Base-by-base conservation (phyloP, 1,140 invertebrate genomes). In the Pachypsylla venusta region DNA sequence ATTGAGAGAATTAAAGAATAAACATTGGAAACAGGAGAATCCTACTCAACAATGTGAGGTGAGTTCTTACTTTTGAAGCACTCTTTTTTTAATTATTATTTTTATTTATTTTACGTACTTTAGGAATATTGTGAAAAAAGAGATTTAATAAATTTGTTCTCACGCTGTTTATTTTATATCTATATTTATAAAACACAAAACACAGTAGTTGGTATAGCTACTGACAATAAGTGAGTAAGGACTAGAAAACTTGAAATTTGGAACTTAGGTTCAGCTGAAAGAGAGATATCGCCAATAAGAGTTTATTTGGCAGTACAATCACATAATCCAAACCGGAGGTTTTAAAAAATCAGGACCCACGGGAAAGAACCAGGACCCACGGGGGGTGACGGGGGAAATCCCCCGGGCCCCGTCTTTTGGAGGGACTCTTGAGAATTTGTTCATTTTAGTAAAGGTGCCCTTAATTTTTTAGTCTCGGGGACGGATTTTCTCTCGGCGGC, bases 1-100 rank as follows among this genome's bases (percentile, higher is more conserved):
- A 59, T 69, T 95, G 3, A 75, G 80, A 48, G 75, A 81, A 40
- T 69, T 94, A n/a, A 93, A 93, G 69, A 78, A 80, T 22, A 86
- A 84, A 68, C 94, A 89, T 90, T 94, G 90, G 90, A 80, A 83
- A 68, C 75, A 81, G 25, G 76, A 76, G 19, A 53, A 57, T 24
- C 48, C 48, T 13, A 48, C 40, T 25, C 26, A 60, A 24, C 53
- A 57, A 60, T 62, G 58, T 40, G 40, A 53, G 55, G 58, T 28
- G 24, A 60, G 57, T 40, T 0, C 4, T 1, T 54, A 27, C 2
- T 1, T 28, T 10, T 20, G 2, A 3, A 5, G 22, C n/a, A 5
- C 16, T 48, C 16, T 4, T 48, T 19, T 48, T n/a, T 39, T 10
- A 12, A 10, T n/a, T 5, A 14, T 5, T 16, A 48, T 14, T 26